Evolutionary conservation across 53 echinoderm and acorn worm species (phyloP).

Genomic region (Mesocentrotus franciscanus): DNA sequence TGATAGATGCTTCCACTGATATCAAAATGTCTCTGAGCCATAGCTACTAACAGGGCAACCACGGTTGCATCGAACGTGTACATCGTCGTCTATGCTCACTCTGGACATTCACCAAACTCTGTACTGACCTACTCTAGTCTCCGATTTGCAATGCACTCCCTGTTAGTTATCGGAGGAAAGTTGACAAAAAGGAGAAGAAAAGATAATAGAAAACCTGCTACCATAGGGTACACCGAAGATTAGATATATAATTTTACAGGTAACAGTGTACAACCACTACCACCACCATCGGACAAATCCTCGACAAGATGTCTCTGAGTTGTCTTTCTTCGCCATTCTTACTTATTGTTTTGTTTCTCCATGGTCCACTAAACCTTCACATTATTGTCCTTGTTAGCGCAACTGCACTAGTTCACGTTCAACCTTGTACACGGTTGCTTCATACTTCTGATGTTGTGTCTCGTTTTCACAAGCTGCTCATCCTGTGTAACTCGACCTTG

Average conservation of each 20-base stretch:
- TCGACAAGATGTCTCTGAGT: background rate
- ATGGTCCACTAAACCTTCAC: conserved; percentile 47
- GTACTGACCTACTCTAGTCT: background rate
- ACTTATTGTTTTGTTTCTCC: background rate
- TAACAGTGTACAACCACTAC: conserved; percentile 35
- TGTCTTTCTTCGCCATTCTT: background rate
- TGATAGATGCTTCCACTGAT: conserved; percentile 43
- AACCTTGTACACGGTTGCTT: background rate
- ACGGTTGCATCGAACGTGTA: background rate
- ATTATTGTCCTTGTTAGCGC: conserved; percentile 9
- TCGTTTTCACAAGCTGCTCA: conserved; percentile 42
- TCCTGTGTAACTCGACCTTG: conserved; percentile 36
- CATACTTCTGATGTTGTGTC: background rate
- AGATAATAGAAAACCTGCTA: conserved; percentile 40
- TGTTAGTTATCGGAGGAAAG: background rate
- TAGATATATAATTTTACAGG: conserved; percentile 46
- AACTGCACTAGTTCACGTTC: background rate
- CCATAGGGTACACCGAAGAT: conserved; percentile 14
- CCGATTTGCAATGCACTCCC: background rate
- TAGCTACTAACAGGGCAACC: conserved; percentile 19
- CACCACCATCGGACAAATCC: background rate
- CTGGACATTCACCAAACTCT: background rate
- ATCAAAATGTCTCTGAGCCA: conserved; percentile 34
- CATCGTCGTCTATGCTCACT: background rate
- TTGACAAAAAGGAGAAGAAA: conserved; percentile 33